Evolutionary conservation across 1,140 invertebrate species (phyloP).

Genomic region (Sinella curviseta): DNA sequence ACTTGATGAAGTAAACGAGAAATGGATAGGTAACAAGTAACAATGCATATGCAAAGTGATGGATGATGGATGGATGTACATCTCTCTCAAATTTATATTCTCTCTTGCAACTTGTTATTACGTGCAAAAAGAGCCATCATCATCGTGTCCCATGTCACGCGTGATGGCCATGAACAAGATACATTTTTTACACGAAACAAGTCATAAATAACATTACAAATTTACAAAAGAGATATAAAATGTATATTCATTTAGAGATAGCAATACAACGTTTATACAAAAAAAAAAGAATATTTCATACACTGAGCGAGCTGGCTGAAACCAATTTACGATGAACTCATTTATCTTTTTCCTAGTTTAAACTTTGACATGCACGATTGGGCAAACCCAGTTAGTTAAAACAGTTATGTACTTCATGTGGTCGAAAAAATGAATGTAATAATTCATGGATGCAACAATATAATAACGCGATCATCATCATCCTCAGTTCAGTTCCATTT

Average conservation of each 20-base stretch:
- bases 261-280: too few species aligned
- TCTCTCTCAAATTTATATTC: background rate
- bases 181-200: background rate
- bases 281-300: background rate
- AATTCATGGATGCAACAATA: background rate
- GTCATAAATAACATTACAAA: background rate
- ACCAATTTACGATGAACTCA: constrained; percentile 26
- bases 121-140: constrained; percentile 21
- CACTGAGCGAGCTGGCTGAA: constrained; percentile 6
- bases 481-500: too few species aligned
- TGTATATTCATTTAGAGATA: too few species aligned
- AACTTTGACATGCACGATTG: constrained; percentile 25
- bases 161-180: constrained; percentile 16
- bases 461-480: too few species aligned
- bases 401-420: background rate
- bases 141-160: constrained; percentile 9
- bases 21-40: background rate
- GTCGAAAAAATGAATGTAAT: background rate
- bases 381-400: constrained; percentile 19
- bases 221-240: background rate
- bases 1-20: too few species aligned
- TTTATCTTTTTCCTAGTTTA: constrained; percentile 24
- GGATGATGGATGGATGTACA: background rate
- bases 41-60: background rate
- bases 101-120: constrained; percentile 8